A percentile compares a stretch with the other conserved stretches of the same genome.
phyloP scores from a whole-genome alignment of 2,888 invertebrate genomes.

The Drepanosiphum platanoidis region DNA sequence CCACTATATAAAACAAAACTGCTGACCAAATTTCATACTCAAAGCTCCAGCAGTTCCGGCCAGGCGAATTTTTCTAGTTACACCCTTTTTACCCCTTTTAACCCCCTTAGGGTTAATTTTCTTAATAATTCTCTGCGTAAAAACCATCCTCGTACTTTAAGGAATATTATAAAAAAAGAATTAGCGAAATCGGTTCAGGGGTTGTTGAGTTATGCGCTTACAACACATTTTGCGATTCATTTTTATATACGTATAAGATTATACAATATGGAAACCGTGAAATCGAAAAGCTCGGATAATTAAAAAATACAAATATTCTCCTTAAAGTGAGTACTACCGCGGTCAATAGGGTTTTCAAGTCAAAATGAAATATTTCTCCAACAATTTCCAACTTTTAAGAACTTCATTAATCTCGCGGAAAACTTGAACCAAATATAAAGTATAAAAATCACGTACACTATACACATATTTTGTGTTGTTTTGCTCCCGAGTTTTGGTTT shows the following conservation, averaged over 20 bases:
- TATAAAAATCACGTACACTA: neutral
- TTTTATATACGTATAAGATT: neutral
- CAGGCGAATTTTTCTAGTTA: no score
- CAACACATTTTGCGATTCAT: no score
- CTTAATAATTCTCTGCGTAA: no score
- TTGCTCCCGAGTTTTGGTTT: neutral
- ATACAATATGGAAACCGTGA: neutral
- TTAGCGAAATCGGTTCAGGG: no score
- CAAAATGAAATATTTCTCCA: neutral
- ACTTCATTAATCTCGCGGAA: constrained; percentile 15
- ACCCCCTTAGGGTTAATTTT: no score
- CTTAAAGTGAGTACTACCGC: neutral
- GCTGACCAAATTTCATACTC: no score
- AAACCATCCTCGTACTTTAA: no score
- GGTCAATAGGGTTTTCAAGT: neutral
- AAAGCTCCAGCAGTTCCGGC: no score
- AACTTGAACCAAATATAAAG: neutral
- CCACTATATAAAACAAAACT: no score
- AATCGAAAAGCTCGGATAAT: neutral
- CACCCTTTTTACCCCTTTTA: no score
- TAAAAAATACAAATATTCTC: neutral
- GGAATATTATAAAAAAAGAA: no score
- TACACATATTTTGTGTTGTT: neutral
- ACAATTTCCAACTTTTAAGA: neutral
- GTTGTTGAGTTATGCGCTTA: no score